These are phyloP conservation scores for Colaptes auratus DNA, from an alignment of 2,113 vertebrate species.

Conservation along the genomic window DNA sequence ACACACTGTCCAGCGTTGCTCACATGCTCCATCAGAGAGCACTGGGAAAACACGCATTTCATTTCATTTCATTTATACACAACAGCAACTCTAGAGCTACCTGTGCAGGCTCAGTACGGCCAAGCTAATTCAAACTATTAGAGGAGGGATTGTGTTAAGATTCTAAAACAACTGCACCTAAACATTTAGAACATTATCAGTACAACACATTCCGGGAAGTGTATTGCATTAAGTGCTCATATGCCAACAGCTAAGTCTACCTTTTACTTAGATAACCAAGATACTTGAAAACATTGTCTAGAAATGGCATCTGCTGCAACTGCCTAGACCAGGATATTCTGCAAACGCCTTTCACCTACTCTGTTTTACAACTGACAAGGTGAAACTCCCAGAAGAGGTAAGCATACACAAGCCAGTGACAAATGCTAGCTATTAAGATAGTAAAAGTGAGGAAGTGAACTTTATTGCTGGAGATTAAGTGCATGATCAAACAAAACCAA, in stretches of 20 bases:
- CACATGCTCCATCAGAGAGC: background rate
- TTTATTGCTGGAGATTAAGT: background rate
- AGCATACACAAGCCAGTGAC: background rate
- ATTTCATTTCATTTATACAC: background rate
- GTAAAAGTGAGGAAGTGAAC: background rate
- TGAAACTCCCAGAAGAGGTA: background rate
- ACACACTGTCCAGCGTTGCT: background rate
- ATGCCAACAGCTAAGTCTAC: background rate
- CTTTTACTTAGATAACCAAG: background rate
- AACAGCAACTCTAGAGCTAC: background rate
- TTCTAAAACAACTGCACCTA: background rate
- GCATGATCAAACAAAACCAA: background rate
- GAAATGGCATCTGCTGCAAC: background rate
- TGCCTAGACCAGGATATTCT: background rate
- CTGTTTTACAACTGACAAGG: background rate
- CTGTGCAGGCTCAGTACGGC: background rate
- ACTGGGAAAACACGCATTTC: background rate
- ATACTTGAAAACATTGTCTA: background rate
- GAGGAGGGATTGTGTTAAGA: background rate
- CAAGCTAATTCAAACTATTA: background rate
- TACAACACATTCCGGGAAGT: background rate
- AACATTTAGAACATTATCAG: background rate
- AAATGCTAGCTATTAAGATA: background rate
- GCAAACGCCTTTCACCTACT: background rate
- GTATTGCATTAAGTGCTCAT: background rate